Percentiles rank a stretch among this genome's conserved stretches.
Conservation (phyloP, 2,113 vertebrate genomes). For the Rhabdornis inornatus region DNA sequence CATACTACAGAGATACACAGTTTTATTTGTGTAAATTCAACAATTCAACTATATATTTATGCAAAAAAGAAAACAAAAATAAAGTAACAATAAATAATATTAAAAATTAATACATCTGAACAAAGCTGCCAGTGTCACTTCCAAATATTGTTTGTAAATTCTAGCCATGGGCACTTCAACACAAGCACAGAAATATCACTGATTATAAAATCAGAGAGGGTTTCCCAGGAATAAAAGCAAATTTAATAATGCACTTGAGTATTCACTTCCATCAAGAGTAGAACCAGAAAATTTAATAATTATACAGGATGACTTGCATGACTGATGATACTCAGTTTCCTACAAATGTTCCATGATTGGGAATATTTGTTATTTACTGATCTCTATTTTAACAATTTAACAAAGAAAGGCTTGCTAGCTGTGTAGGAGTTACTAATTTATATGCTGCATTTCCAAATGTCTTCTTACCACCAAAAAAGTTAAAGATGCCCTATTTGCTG, state of each 20-base stretch:
- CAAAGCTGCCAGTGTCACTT: neutral
- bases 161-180: neutral
- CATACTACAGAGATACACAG: neutral
- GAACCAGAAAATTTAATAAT: neutral
- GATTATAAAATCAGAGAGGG: neutral
- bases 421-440: neutral
- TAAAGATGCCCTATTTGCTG: neutral
- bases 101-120: neutral
- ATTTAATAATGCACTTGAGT: neutral
- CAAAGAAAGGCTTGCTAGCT: neutral
- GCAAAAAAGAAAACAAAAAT: neutral
- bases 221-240: neutral
- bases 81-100: neutral
- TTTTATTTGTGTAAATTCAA: neutral
- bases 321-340: neutral
- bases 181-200: neutral
- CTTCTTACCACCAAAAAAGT: neutral
- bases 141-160: neutral
- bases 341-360: neutral
- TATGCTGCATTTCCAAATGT: neutral
- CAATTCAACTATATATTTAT: neutral
- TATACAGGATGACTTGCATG: neutral
- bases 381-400: neutral
- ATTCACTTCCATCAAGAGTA: neutral
- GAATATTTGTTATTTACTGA: neutral